phyloP scores from a whole-genome alignment of 2,888 invertebrate genomes.

The Patella depressa region DNA sequence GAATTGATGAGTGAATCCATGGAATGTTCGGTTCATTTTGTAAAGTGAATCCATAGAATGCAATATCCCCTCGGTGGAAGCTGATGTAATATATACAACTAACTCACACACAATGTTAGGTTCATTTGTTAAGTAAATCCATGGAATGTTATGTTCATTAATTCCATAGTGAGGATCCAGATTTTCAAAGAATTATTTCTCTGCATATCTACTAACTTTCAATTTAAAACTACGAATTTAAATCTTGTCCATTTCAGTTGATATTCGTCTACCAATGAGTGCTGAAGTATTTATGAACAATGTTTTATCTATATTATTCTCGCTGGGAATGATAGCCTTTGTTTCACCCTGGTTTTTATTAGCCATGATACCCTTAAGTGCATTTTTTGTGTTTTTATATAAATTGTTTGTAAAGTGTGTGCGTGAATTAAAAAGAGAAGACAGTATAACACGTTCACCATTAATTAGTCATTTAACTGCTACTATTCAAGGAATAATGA shows the following conservation, averaged over 20 bases:
- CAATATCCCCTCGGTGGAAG: too few species aligned
- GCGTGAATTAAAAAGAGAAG: conserved; percentile 70
- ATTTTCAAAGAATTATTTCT: too few species aligned
- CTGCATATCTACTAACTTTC: too few species aligned
- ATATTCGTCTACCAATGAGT: conserved; percentile 73
- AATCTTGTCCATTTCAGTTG: conserved; percentile 49
- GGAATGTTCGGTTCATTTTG: too few species aligned
- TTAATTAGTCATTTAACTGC: conserved; percentile 76
- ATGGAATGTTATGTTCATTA: too few species aligned
- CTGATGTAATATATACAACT: too few species aligned
- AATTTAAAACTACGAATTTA: not conserved
- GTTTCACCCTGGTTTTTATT: conserved; percentile 80
- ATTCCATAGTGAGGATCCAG: too few species aligned
- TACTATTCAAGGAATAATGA: conserved; percentile 76
- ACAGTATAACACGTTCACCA: conserved; percentile 75
- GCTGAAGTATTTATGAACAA: conserved; percentile 76
- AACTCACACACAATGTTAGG: too few species aligned
- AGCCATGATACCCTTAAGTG: conserved; percentile 67
- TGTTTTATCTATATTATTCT: conserved; percentile 79
- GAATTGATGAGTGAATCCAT: too few species aligned
- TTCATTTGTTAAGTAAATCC: too few species aligned
- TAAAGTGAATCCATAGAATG: too few species aligned
- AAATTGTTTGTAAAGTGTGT: conserved; percentile 70
- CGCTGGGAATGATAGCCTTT: conserved; percentile 85
- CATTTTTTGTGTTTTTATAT: conserved; percentile 68